These are phyloP conservation scores for Gymnoscelis rufifasciata DNA, from an alignment of 2,888 invertebrate genomes.

Conservation along the genomic window DNA sequence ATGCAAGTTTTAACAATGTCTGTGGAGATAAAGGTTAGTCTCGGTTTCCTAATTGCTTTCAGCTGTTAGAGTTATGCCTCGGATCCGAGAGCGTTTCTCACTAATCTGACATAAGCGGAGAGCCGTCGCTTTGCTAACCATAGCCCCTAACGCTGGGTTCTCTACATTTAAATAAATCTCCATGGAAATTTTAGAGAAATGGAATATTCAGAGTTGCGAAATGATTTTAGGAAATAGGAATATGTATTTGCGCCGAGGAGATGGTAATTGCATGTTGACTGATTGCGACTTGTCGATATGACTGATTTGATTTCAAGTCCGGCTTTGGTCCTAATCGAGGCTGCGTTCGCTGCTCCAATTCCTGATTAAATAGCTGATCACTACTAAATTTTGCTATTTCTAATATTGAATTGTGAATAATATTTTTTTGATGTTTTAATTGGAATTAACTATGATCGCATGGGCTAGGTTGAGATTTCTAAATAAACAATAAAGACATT, in stretches of 20 bases:
- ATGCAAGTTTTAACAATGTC: slow-evolving; percentile 22
- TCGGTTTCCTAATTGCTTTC: slow-evolving; percentile 18
- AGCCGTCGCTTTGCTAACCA: slow-evolving; percentile 25
- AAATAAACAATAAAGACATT: no score
- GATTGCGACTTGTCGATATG: slow-evolving; percentile 52
- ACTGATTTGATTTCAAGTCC: slow-evolving; percentile 52
- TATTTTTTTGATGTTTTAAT: no score
- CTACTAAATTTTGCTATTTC: slow-evolving; percentile 11
- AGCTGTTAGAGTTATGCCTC: slow-evolving; percentile 16
- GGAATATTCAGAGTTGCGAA: slow-evolving; percentile 23
- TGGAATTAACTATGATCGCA: no score
- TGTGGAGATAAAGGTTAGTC: slow-evolving; percentile 13
- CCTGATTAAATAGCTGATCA: slow-evolving; percentile 14
- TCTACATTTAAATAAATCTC: slow-evolving; percentile 30
- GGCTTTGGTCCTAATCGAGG: slow-evolving; percentile 28
- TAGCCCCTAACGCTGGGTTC: slow-evolving; percentile 28
- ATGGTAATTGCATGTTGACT: slow-evolving; percentile 45
- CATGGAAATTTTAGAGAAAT: slow-evolving; percentile 26
- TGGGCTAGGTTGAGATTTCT: no score
- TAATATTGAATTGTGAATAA: neutral
- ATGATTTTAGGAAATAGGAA: slow-evolving; percentile 12
- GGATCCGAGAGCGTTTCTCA: slow-evolving; percentile 22
- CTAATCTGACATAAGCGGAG: slow-evolving; percentile 36
- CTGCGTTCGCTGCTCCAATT: slow-evolving; percentile 21
- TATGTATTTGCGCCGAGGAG: slow-evolving; percentile 24